These are phyloP conservation scores for Serranus cabrilla DNA, from an alignment of 2,797 vertebrate species.

Conservation along the genomic window DNA sequence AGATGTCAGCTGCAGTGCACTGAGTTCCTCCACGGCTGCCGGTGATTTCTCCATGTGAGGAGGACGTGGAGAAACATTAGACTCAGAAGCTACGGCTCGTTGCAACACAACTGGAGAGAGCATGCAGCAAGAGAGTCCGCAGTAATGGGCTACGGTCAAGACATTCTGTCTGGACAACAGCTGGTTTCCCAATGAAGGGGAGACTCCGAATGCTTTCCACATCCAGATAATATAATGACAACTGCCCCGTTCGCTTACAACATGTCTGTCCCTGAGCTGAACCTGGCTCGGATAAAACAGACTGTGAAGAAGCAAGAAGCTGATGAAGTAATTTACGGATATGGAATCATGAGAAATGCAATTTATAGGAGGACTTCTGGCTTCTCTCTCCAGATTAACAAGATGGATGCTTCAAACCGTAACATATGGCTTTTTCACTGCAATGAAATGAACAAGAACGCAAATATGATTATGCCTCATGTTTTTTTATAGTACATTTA, in stretches of 20 bases:
- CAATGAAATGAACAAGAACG: neutral
- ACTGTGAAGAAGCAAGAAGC: slow-evolving; percentile 1
- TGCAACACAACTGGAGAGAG: slow-evolving; percentile 63
- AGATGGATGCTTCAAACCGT: neutral
- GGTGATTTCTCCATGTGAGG: slow-evolving; percentile 48
- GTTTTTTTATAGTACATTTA: neutral
- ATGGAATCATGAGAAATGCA: slow-evolving; percentile 15
- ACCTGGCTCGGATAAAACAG: slow-evolving; percentile 35
- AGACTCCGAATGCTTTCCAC: slow-evolving; percentile 58
- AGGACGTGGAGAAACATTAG: slow-evolving; percentile 57
- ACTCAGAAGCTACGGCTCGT: slow-evolving; percentile 49
- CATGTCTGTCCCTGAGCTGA: slow-evolving; percentile 47
- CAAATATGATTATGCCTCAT: neutral
- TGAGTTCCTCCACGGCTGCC: slow-evolving; percentile 16
- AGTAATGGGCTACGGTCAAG: slow-evolving; percentile 57
- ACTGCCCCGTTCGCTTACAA: slow-evolving; percentile 40
- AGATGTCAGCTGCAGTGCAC: slow-evolving; percentile 31
- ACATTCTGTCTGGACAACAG: slow-evolving; percentile 72
- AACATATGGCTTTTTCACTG: neutral
- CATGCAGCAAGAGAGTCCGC: slow-evolving; percentile 25
- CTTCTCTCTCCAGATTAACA: neutral
- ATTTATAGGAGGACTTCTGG: neutral
- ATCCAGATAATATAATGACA: slow-evolving; percentile 58
- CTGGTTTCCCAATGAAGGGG: slow-evolving; percentile 68
- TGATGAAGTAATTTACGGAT: slow-evolving; percentile 30